These are phyloP conservation scores for Eublepharis macularius DNA, from an alignment of 2,113 vertebrate genomes.

Conservation along the genomic window DNA sequence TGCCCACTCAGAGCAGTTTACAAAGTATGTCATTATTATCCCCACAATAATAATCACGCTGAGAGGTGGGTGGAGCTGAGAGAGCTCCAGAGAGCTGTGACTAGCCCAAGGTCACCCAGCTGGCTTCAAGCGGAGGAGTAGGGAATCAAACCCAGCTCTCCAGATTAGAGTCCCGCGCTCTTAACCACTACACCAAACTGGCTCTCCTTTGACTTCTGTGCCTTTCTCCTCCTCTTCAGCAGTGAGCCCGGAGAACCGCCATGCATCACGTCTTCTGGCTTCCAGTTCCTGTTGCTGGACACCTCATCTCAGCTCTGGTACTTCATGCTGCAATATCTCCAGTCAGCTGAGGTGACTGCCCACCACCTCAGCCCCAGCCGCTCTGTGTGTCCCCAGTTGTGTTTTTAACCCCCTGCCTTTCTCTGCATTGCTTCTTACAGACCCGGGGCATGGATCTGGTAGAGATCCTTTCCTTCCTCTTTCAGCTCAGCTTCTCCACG, in stretches of 20 bases:
- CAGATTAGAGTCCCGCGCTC: too few species aligned
- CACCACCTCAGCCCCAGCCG: not conserved
- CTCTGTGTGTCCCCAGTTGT: not conserved
- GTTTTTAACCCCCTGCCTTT: not conserved
- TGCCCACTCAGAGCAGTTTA: too few species aligned
- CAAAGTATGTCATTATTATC: too few species aligned
- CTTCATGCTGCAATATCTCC: constrained; percentile 92
- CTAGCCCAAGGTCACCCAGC: too few species aligned
- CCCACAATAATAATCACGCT: too few species aligned
- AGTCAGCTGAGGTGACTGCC: constrained; percentile 83
- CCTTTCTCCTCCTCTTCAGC: not conserved
- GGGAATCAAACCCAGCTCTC: too few species aligned
- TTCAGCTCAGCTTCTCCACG: constrained; percentile 94
- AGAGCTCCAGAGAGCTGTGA: too few species aligned
- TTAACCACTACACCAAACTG: too few species aligned
- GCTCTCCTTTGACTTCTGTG: not conserved
- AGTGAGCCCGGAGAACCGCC: constrained; percentile 87
- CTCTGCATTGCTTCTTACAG: constrained; percentile 55
- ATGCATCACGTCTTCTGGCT: constrained; percentile 91
- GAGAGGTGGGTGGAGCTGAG: too few species aligned
- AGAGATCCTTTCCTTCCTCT: constrained; percentile 92
- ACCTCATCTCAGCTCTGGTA: constrained; percentile 93
- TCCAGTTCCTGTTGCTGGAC: constrained; percentile 91
- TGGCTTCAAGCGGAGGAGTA: too few species aligned
- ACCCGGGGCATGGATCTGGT: constrained; percentile 91